Conservation (phyloP, 2,888 invertebrate species). For the Nipponacmea schrenckii region DNA sequence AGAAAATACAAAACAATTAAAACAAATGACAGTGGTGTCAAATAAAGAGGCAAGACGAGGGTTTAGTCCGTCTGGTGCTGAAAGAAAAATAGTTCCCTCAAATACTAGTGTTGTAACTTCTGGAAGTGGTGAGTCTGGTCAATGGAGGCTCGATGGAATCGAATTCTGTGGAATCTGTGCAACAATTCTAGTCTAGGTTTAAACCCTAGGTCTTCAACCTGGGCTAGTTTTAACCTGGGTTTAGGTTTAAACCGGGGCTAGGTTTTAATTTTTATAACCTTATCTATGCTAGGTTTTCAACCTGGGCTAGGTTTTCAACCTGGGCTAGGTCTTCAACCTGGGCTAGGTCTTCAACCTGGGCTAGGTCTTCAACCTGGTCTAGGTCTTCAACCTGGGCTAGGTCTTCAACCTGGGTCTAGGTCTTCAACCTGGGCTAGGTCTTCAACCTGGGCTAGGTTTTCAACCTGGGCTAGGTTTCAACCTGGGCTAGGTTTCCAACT, state of each 20-base stretch:
- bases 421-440: slow-evolving; percentile 9
- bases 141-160: neutral
- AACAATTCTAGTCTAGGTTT: neutral
- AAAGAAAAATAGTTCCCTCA: neutral
- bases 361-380: too few species aligned
- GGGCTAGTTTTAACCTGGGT: too few species aligned
- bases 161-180: neutral
- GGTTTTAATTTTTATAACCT: too few species aligned
- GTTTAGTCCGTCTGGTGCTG: slow-evolving; percentile 5
- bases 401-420: too few species aligned
- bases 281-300: too few species aligned
- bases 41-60: slow-evolving; percentile 24
- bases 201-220: slow-evolving; percentile 32
- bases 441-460: slow-evolving; percentile 1
- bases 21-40: slow-evolving; percentile 16
- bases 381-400: too few species aligned
- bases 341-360: too few species aligned
- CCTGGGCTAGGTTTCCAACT: too few species aligned
- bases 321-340: too few species aligned
- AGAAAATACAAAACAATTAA: neutral
- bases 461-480: slow-evolving; percentile 16
- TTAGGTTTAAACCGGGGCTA: too few species aligned
- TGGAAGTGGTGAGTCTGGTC: neutral
- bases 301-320: too few species aligned
- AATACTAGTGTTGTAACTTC: slow-evolving; percentile 4